Conservation (phyloP, 2,888 invertebrate genomes). For the Mesorhabditis spiculigera region DNA sequence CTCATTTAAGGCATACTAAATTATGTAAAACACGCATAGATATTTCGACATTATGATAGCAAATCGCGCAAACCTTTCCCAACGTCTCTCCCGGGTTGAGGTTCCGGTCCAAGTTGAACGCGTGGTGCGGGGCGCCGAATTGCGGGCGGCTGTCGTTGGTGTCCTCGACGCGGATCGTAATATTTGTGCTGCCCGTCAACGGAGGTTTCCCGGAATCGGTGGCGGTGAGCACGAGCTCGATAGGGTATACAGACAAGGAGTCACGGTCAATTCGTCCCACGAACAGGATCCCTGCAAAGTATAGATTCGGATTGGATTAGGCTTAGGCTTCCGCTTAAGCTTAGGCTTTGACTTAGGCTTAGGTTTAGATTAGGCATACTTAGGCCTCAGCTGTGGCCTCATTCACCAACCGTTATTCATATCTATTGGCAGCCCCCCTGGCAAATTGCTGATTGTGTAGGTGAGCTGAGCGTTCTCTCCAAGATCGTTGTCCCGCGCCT, state of each 20-base stretch:
- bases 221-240: conserved; percentile 11
- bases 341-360: too few species aligned
- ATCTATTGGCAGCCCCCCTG: conserved; percentile 22
- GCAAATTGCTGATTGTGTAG: conserved; percentile 21
- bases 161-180: conserved; percentile 29
- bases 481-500: conserved; percentile 24
- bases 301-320: not conserved
- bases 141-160: conserved; percentile 33
- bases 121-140: conserved; percentile 30
- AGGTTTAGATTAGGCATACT: too few species aligned
- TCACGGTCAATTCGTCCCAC: conserved; percentile 20
- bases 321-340: too few species aligned
- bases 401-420: not conserved
- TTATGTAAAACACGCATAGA: too few species aligned
- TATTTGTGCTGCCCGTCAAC: conserved; percentile 16
- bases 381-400: too few species aligned
- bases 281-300: not conserved
- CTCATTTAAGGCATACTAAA: too few species aligned
- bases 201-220: conserved; percentile 30
- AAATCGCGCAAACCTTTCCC: not conserved
- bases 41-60: too few species aligned
- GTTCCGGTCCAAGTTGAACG: conserved; percentile 30
- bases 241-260: not conserved
- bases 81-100: conserved; percentile 24
- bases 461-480: conserved; percentile 24